phyloP scores from a whole-genome alignment of 2,113 vertebrate genomes.

The Brachyhypopomus gauderio region DNA sequence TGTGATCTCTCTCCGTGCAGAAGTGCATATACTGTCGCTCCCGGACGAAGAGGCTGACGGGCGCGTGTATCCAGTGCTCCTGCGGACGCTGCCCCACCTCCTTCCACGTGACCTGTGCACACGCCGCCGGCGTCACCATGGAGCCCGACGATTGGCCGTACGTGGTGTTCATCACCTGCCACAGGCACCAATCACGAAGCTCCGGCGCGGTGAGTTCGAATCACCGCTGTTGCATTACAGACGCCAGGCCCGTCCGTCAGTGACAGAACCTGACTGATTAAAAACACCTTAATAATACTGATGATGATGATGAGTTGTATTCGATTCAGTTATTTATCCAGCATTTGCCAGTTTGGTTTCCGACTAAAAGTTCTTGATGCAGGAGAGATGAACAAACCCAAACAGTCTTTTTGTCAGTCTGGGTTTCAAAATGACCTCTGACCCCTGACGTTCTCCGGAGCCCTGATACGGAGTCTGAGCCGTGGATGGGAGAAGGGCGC shows the following conservation, averaged over 20 bases:
- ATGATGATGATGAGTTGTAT: too few relatives aligned
- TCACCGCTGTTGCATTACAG: slow-evolving; percentile 12
- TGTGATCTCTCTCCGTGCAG: slow-evolving; percentile 64
- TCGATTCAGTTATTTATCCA: too few relatives aligned
- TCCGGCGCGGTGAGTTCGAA: slow-evolving; percentile 80
- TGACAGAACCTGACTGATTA: neutral
- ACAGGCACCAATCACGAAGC: slow-evolving; percentile 84
- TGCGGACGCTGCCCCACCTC: slow-evolving; percentile 89
- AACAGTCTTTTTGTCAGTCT: too few relatives aligned
- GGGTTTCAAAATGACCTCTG: too few relatives aligned
- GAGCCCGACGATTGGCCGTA: slow-evolving; percentile 93
- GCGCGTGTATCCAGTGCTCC: slow-evolving; percentile 94
- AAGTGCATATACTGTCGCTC: slow-evolving; percentile 93
- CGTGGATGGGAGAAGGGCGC: too few relatives aligned
- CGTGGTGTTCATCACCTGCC: slow-evolving; percentile 92
- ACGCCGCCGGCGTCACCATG: slow-evolving; percentile 90
- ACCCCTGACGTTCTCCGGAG: too few relatives aligned
- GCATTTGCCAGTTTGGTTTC: too few relatives aligned
- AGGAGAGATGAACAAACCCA: too few relatives aligned
- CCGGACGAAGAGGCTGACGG: slow-evolving; percentile 82
- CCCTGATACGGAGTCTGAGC: too few relatives aligned
- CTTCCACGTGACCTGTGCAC: slow-evolving; percentile 96
- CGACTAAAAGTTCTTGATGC: too few relatives aligned
- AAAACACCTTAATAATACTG: neutral
- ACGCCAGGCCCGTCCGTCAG: neutral